These are phyloP conservation scores for Allygus modestus DNA, from an alignment of 2,888 invertebrate genomes.

Conservation along the genomic window DNA sequence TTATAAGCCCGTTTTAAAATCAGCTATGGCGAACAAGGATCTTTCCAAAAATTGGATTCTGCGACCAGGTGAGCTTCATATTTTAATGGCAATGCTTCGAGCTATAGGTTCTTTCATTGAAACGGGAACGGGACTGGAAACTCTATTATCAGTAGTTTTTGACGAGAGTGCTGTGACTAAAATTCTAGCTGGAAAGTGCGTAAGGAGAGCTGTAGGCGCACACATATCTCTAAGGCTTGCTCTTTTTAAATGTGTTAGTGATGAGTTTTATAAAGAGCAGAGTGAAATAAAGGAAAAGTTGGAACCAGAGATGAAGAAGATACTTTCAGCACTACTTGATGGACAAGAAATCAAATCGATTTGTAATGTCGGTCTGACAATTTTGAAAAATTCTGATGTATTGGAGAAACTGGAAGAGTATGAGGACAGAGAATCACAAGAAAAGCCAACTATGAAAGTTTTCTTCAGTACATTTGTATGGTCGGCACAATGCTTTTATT, in stretches of 20 bases:
- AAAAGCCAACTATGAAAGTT: neutral
- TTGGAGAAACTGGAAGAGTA: neutral
- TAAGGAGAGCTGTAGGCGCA: neutral
- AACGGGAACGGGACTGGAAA: neutral
- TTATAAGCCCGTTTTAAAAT: too few species aligned
- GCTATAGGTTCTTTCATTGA: constrained; percentile 14
- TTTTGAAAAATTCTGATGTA: neutral
- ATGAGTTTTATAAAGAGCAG: neutral
- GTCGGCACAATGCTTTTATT: neutral
- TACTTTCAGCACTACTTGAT: neutral
- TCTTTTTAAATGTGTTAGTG: neutral
- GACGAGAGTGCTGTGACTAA: neutral
- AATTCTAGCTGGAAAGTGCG: neutral
- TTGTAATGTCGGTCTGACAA: neutral
- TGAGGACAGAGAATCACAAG: neutral
- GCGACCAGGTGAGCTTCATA: constrained; percentile 17
- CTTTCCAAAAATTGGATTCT: too few species aligned
- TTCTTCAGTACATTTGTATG: neutral
- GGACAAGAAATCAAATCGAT: neutral
- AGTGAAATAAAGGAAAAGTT: neutral
- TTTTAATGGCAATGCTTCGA: constrained; percentile 30
- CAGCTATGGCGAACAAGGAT: too few species aligned
- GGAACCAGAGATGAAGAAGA: neutral
- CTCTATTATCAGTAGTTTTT: neutral
- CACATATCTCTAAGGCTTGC: neutral